These are phyloP conservation scores for Cheirogaleus major DNA, from an alignment of 2,797 vertebrate species.

Conservation along the genomic window DNA sequence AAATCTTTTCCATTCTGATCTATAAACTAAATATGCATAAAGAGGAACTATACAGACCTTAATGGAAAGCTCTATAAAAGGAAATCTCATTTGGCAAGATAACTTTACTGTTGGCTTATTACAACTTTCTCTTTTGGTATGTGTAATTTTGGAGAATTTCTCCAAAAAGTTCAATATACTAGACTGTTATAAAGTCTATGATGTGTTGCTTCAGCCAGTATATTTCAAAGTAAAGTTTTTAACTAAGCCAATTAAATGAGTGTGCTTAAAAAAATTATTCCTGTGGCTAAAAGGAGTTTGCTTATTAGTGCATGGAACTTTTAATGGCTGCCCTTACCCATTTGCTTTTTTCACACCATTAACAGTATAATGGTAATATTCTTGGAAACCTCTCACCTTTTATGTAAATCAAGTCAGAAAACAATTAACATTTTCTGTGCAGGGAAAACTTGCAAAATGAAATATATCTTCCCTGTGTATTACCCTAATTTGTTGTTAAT, in stretches of 20 bases:
- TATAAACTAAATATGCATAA: constrained; percentile 4
- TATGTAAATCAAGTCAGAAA: constrained; percentile 75
- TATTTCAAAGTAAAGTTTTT: constrained; percentile 54
- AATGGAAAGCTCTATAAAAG: constrained; percentile 14
- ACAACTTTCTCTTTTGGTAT: neutral
- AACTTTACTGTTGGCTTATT: neutral
- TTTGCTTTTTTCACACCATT: constrained; percentile 70
- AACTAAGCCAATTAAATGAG: constrained; percentile 52
- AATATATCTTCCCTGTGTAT: constrained; percentile 74
- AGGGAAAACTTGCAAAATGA: constrained; percentile 67
- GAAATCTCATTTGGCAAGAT: neutral
- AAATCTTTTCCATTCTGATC: neutral
- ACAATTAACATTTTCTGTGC: constrained; percentile 72
- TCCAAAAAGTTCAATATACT: constrained; percentile 15
- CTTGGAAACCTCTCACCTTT: constrained; percentile 74
- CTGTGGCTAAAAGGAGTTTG: constrained; percentile 38
- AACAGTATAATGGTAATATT: constrained; percentile 66
- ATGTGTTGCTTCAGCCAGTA: constrained; percentile 18
- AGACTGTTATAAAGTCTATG: neutral
- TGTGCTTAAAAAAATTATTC: constrained; percentile 31
- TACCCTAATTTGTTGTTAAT: constrained; percentile 79
- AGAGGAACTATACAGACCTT: neutral
- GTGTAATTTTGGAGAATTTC: neutral
- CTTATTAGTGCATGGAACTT: constrained; percentile 57
- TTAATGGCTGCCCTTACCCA: constrained; percentile 45